Evolutionary conservation across 2,797 vertebrate genomes (phyloP).

Genomic region (Phyllotis vaccarum): DNA sequence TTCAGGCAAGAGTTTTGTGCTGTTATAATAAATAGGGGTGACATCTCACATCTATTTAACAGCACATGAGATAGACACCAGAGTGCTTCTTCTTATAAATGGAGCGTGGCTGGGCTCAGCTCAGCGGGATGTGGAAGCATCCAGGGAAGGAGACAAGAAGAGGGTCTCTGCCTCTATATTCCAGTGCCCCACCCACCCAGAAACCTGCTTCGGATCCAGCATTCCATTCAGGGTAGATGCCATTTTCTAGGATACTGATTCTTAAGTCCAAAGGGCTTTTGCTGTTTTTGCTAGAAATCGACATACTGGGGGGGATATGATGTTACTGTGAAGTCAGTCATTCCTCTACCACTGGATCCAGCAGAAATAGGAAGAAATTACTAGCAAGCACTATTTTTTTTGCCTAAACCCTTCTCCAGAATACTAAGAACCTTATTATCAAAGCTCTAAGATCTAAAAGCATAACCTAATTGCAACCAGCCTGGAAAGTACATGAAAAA

Average conservation of each 20-base stretch:
- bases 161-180: background rate
- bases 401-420: background rate
- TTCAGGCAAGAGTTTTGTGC: slow-evolving; percentile 4
- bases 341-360: background rate
- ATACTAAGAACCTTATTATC: slow-evolving; percentile 31
- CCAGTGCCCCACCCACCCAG: background rate
- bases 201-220: background rate
- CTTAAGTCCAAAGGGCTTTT: background rate
- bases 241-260: background rate
- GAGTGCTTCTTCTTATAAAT: slow-evolving; percentile 6
- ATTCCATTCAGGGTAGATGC: background rate
- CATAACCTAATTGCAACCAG: background rate
- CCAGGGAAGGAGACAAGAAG: background rate
- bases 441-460: slow-evolving; percentile 39
- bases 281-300: background rate
- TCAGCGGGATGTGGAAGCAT: background rate
- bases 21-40: slow-evolving; percentile 29
- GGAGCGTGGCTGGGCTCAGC: slow-evolving; percentile 25
- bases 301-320: background rate
- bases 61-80: background rate
- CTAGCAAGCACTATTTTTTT: background rate
- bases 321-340: background rate
- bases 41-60: slow-evolving; percentile 29
- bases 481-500: background rate
- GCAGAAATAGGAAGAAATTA: background rate